Percentiles rank a stretch among this genome's conserved stretches.
Conservation (phyloP, 2,113 vertebrate genomes). For the Alexandromys fortis region DNA sequence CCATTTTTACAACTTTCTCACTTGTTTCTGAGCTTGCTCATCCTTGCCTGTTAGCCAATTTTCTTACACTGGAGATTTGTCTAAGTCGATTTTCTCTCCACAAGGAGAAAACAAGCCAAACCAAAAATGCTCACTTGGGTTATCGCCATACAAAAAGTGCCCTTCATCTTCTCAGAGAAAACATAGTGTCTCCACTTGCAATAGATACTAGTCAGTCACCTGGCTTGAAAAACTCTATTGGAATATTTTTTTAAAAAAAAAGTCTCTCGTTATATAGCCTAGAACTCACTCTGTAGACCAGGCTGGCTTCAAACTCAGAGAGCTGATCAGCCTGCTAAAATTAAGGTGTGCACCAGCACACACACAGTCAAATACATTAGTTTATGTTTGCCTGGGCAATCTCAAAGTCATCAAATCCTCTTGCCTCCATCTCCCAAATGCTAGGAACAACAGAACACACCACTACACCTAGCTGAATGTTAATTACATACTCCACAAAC, state of each 20-base stretch:
- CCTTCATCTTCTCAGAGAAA: constrained; percentile 13
- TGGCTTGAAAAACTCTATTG: neutral
- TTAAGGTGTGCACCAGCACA: neutral
- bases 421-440: neutral
- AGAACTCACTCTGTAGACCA: neutral
- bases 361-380: neutral
- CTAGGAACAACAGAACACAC: neutral
- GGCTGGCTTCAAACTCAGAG: neutral
- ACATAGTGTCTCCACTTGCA: neutral
- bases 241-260: neutral
- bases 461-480: neutral
- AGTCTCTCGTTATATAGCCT: neutral
- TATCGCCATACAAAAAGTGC: neutral
- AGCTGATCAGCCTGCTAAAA: neutral
- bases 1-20: neutral
- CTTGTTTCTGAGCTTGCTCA: neutral
- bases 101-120: neutral
- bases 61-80: neutral
- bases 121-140: neutral
- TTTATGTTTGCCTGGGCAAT: neutral
- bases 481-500: neutral
- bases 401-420: neutral
- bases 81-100: neutral
- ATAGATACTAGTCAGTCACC: neutral
- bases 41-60: neutral